These are phyloP conservation scores for Montipora cactus DNA, from an alignment of 64 coral and sea anemone species.

Conservation along the genomic window DNA sequence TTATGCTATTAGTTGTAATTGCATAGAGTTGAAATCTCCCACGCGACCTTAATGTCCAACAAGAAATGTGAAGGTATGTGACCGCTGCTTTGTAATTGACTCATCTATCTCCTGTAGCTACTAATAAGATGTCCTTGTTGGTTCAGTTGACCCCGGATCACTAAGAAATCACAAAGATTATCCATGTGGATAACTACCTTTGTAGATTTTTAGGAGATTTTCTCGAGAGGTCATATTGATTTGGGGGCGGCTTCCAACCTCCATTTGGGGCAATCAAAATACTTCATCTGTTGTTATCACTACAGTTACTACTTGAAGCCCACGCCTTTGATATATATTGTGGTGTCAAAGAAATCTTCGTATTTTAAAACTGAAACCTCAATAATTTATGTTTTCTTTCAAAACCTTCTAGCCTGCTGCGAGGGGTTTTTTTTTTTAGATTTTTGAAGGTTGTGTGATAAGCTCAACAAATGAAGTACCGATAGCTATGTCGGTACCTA, in stretches of 20 bases:
- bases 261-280: slow-evolving; percentile 36
- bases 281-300: slow-evolving; percentile 11
- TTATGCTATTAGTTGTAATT: slow-evolving; percentile 14
- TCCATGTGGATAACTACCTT: background rate
- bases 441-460: too few species aligned
- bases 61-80: slow-evolving; percentile 24
- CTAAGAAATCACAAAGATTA: background rate
- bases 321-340: background rate
- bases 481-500: too few species aligned
- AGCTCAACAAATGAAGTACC: too few species aligned
- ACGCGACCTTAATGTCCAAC: slow-evolving; percentile 40
- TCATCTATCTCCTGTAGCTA: background rate
- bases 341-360: background rate
- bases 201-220: slow-evolving; percentile 7
- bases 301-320: slow-evolving; percentile 10
- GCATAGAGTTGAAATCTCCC: slow-evolving; percentile 2
- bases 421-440: too few species aligned
- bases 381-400: background rate
- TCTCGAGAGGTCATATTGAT: background rate
- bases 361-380: slow-evolving; percentile 13
- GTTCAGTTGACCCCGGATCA: background rate
- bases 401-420: background rate
- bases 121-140: background rate
- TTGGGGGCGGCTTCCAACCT: background rate
- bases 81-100: background rate